Percentiles rank a stretch among this genome's conserved stretches.
These are phyloP conservation scores for Cynopterus brachyotis DNA, from an alignment of 2,113 vertebrate genomes.

Conservation along the genomic window DNA sequence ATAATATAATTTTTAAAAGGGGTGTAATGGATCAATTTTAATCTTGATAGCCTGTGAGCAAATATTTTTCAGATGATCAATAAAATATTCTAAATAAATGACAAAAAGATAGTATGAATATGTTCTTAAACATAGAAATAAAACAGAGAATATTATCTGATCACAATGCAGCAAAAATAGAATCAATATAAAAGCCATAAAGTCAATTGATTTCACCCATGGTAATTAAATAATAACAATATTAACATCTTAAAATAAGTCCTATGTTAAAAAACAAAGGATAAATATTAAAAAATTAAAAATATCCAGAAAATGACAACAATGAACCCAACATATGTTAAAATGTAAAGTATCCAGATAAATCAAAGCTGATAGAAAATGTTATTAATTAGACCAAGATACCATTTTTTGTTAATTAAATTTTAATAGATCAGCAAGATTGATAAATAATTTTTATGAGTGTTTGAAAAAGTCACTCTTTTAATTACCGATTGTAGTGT, in stretches of 20 bases:
- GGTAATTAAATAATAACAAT: neutral
- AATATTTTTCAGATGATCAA: neutral
- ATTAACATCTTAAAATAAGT: neutral
- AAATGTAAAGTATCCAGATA: neutral
- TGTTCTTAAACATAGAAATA: neutral
- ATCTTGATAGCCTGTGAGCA: neutral
- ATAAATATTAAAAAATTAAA: neutral
- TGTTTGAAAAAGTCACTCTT: neutral
- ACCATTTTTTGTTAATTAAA: neutral
- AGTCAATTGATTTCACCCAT: neutral
- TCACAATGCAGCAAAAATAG: neutral
- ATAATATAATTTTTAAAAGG: neutral
- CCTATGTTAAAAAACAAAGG: neutral
- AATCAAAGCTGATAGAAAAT: neutral
- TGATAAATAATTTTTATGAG: neutral
- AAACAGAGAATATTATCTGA: neutral
- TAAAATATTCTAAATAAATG: neutral
- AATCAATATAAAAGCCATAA: conserved; percentile 20
- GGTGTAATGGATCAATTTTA: neutral
- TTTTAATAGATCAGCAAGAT: neutral
- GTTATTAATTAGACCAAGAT: neutral
- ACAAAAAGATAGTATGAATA: neutral
- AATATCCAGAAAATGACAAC: neutral
- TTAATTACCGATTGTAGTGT: neutral
- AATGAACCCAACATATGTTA: neutral